phyloP scores from a whole-genome alignment of 2,113 vertebrate genomes.

The Nothocercus julius region DNA sequence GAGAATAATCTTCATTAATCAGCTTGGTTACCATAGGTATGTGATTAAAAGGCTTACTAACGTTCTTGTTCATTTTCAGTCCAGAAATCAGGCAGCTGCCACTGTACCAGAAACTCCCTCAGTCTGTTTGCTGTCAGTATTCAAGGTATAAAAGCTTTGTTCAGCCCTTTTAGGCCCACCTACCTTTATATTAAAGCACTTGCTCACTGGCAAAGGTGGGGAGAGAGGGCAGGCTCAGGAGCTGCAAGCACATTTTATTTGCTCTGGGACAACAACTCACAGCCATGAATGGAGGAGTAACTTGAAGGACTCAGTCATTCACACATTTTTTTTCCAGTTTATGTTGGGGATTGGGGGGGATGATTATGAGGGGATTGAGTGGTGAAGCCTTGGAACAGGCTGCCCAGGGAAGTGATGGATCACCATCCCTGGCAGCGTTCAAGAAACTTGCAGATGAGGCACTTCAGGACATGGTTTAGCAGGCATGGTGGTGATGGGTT shows the following conservation, averaged over 20 bases:
- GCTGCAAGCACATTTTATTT: neutral
- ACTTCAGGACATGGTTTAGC: too few relatives aligned
- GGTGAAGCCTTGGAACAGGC: too few relatives aligned
- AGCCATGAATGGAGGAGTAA: neutral
- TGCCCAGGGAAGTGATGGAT: too few relatives aligned
- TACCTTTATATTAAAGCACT: neutral
- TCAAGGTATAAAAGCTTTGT: neutral
- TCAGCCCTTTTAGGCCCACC: neutral
- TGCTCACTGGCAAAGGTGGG: neutral
- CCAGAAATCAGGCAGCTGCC: slow-evolving; percentile 12
- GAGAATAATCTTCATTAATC: slow-evolving; percentile 11
- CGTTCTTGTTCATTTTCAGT: slow-evolving; percentile 13
- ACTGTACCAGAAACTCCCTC: neutral
- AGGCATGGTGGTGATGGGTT: too few relatives aligned
- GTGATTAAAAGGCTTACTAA: slow-evolving; percentile 18
- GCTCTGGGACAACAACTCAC: neutral
- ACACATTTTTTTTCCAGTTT: neutral
- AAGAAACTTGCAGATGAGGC: too few relatives aligned
- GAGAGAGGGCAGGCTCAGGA: neutral
- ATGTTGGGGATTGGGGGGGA: too few relatives aligned
- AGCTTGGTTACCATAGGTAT: neutral
- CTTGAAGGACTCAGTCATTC: neutral
- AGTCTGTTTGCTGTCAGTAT: neutral
- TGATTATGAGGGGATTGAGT: too few relatives aligned
- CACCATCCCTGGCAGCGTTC: too few relatives aligned